Conservation (phyloP, 2,113 vertebrate genomes). For the Psilopogon haemacephalus region DNA sequence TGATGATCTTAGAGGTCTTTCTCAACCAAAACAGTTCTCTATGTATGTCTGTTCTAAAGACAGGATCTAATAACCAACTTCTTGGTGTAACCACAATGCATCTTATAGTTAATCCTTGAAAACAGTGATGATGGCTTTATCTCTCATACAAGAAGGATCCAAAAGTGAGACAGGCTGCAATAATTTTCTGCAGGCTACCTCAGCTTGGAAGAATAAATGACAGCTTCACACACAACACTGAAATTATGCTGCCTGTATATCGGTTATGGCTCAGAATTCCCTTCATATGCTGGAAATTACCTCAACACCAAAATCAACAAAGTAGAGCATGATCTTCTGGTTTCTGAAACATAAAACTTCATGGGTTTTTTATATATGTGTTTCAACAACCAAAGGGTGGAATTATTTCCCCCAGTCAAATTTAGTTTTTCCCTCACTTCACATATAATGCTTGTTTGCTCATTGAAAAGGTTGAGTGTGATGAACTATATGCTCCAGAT, state of each 20-base stretch:
- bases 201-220: background rate
- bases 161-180: background rate
- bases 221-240: fast-evolving
- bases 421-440: background rate
- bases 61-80: background rate
- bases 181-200: background rate
- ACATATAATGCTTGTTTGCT: background rate
- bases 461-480: background rate
- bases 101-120: background rate
- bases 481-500: background rate
- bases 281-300: background rate
- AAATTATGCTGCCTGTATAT: background rate
- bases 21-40: too few species aligned
- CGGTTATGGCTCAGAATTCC: background rate
- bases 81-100: background rate
- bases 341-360: background rate
- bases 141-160: background rate
- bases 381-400: background rate
- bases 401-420: background rate
- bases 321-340: background rate
- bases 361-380: background rate
- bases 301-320: background rate
- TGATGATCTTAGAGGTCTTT: too few species aligned
- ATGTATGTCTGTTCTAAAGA: background rate
- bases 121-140: background rate